Conservation (phyloP, 2,113 vertebrate genomes). For the Hyla sarda region DNA sequence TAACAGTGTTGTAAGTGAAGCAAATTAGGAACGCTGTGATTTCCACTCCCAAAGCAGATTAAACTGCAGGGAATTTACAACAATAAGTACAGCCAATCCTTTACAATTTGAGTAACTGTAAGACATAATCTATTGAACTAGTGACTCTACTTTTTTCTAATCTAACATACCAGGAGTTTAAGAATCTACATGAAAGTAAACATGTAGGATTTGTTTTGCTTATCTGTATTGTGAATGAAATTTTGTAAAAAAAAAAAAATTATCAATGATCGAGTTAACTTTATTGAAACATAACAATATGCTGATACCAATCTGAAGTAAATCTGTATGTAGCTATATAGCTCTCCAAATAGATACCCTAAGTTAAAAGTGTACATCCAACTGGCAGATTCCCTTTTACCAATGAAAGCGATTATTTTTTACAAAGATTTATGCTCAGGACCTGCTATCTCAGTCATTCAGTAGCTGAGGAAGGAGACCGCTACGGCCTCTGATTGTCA, state of each 20-base stretch:
- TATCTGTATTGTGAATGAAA: neutral
- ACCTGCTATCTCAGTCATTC: too few species aligned
- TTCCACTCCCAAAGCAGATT: conserved; percentile 36
- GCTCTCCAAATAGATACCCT: too few species aligned
- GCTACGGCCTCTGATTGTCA: too few species aligned
- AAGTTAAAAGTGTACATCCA: too few species aligned
- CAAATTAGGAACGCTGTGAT: conserved; percentile 28
- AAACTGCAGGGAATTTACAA: conserved; percentile 30
- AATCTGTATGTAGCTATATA: too few species aligned
- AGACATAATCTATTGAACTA: conserved; percentile 5
- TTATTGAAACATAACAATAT: neutral
- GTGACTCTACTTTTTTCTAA: neutral
- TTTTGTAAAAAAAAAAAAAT: neutral
- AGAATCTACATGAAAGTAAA: too few species aligned
- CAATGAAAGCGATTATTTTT: too few species aligned
- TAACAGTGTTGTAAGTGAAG: conserved; percentile 31
- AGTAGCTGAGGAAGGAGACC: too few species aligned
- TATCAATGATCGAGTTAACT: neutral
- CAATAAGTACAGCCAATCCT: conserved; percentile 3
- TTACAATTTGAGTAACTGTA: neutral
- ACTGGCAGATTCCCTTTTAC: too few species aligned
- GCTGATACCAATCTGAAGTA: too few species aligned
- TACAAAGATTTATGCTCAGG: too few species aligned
- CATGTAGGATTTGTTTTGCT: neutral
- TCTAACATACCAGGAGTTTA: neutral